Conservation (phyloP, 2,113 vertebrate genomes). For the Coracopsis vasa region DNA sequence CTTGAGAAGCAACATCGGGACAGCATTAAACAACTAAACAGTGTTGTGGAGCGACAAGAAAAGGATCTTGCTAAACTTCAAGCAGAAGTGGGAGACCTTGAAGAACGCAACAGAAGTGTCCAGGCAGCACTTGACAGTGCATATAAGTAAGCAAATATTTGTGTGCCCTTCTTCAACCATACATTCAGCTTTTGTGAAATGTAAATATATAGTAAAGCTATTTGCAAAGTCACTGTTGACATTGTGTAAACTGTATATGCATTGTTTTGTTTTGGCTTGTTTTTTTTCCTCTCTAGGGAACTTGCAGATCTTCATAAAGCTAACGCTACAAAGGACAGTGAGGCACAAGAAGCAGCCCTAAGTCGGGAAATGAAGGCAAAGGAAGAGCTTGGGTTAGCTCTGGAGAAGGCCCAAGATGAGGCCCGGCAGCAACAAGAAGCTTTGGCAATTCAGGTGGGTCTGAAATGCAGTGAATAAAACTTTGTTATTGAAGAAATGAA, state of each 20-base stretch:
- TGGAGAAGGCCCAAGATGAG: constrained; percentile 90
- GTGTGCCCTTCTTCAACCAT: neutral
- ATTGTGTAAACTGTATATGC: neutral
- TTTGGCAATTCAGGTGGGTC: constrained; percentile 85
- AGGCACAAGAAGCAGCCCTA: constrained; percentile 88
- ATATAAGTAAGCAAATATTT: constrained; percentile 82
- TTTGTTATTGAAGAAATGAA: neutral
- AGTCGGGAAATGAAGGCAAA: constrained; percentile 88
- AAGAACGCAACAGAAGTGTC: constrained; percentile 89
- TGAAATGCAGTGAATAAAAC: neutral
- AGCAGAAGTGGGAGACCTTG: constrained; percentile 81
- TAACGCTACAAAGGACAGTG: constrained; percentile 90
- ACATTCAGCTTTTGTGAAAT: neutral
- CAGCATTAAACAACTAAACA: constrained; percentile 92
- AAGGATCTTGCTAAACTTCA: constrained; percentile 85
- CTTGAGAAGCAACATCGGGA: constrained; percentile 95
- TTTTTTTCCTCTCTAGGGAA: constrained; percentile 75
- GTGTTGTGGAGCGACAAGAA: constrained; percentile 89
- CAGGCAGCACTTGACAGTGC: constrained; percentile 90
- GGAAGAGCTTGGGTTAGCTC: constrained; percentile 84
- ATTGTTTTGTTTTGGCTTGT: neutral
- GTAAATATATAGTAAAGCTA: neutral
- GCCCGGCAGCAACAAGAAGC: constrained; percentile 89
- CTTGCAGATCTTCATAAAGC: constrained; percentile 93
- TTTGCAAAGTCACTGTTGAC: neutral